A percentile compares a stretch with the other conserved stretches of the same genome.
Evolutionary conservation across 1,140 invertebrate species (phyloP).

Genomic region (Eulimnadia texana): DNA sequence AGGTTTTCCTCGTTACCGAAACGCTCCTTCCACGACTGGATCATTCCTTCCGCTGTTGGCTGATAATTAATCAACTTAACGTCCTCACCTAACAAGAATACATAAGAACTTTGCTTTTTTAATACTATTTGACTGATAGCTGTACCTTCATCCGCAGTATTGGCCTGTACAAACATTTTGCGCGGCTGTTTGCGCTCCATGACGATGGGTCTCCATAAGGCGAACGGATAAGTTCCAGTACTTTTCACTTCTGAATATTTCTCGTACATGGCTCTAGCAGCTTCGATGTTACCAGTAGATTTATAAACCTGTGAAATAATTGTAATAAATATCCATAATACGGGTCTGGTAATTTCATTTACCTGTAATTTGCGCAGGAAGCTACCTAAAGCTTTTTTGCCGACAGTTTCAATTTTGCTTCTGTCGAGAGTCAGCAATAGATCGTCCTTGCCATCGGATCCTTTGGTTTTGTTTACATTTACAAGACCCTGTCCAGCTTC

Average conservation of each 20-base stretch:
- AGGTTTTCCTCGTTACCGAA: constrained; percentile 35
- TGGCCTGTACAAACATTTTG: constrained; percentile 80
- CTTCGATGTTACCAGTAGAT: constrained; percentile 61
- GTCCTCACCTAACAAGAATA: constrained; percentile 22
- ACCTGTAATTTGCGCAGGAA: constrained; percentile 48
- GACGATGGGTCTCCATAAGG: constrained; percentile 69
- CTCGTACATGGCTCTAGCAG: constrained; percentile 57
- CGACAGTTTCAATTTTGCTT: constrained; percentile 62
- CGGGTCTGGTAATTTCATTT: no score
- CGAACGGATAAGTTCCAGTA: constrained; percentile 46
- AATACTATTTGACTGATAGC: not conserved
- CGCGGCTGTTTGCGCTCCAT: constrained; percentile 74
- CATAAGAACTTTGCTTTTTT: not conserved
- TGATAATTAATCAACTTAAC: constrained; percentile 57
- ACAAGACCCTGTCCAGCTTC: constrained; percentile 73
- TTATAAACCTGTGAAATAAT: constrained; percentile 52
- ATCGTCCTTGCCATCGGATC: constrained; percentile 57
- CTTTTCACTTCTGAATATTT: constrained; percentile 62
- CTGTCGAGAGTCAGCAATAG: constrained; percentile 61
- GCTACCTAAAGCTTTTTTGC: constrained; percentile 63
- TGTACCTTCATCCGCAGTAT: constrained; percentile 47
- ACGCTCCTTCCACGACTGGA: constrained; percentile 67
- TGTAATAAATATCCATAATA: no score
- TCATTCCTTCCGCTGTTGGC: constrained; percentile 51
- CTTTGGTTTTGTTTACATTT: constrained; percentile 47